These are phyloP conservation scores for Plusia festucae DNA, from an alignment of 2,888 invertebrate species.

Conservation along the genomic window DNA sequence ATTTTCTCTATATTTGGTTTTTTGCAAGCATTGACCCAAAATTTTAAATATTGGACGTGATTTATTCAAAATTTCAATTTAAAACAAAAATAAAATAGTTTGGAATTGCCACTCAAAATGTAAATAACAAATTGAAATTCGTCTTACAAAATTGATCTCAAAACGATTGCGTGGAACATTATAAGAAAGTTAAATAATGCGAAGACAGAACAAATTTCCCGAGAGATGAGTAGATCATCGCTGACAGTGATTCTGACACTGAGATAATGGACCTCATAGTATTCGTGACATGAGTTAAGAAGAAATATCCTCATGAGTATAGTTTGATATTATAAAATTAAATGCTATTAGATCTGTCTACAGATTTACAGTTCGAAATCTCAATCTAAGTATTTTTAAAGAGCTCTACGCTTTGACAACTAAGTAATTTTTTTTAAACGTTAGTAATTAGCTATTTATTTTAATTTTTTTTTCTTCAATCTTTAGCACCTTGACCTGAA, in stretches of 20 bases:
- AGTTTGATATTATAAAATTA: background rate
- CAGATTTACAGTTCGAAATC: too few species aligned
- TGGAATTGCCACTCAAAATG: constrained; percentile 21
- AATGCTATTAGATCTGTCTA: too few species aligned
- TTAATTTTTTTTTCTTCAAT: too few species aligned
- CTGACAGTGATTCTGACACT: constrained; percentile 32
- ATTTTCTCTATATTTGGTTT: too few species aligned
- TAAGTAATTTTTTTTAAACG: too few species aligned
- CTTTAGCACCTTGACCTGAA: too few species aligned
- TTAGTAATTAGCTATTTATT: too few species aligned
- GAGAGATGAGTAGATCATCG: constrained; percentile 50
- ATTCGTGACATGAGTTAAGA: constrained; percentile 5
- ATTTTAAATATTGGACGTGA: background rate
- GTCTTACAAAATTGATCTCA: constrained; percentile 22
- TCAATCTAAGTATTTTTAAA: too few species aligned
- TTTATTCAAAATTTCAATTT: background rate
- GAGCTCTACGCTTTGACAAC: too few species aligned
- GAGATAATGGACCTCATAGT: constrained; percentile 26
- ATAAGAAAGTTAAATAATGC: constrained; percentile 31
- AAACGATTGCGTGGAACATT: constrained; percentile 32
- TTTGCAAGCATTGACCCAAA: too few species aligned
- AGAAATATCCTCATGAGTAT: background rate
- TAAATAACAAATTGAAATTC: constrained; percentile 33
- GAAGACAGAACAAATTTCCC: constrained; percentile 52
- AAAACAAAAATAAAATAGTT: constrained; percentile 14